Percentiles rank a stretch among this genome's conserved stretches.
Evolutionary conservation across 2,888 invertebrate species (phyloP).

Genomic region (Chydorus sphaericus): DNA sequence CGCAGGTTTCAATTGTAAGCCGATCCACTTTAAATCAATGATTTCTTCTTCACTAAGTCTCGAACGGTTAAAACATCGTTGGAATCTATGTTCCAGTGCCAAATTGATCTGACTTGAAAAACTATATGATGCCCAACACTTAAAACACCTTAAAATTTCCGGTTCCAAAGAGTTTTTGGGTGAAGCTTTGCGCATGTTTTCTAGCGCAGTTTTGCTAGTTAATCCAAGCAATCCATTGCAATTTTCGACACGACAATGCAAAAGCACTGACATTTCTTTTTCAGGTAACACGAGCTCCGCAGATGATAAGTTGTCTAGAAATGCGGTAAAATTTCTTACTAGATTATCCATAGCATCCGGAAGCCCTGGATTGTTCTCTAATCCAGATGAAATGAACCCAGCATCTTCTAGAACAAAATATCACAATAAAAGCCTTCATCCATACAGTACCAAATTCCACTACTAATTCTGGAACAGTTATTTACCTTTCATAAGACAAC

Average conservation of each 20-base stretch:
- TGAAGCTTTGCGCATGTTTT: neutral
- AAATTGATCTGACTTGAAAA: neutral
- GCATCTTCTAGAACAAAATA: neutral
- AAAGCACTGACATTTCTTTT: neutral
- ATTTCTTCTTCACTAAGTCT: neutral
- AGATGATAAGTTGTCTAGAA: neutral
- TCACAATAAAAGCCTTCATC: too few species aligned
- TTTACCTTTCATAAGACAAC: too few species aligned
- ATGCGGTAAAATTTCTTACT: neutral
- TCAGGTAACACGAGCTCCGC: neutral
- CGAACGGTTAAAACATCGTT: neutral
- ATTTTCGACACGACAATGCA: neutral
- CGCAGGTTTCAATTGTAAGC: neutral
- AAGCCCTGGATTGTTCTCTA: too few species aligned
- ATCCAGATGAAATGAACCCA: neutral
- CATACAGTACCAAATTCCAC: too few species aligned
- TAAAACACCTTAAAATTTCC: neutral
- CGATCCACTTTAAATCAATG: neutral
- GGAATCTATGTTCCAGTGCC: neutral
- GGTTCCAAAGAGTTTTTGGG: neutral
- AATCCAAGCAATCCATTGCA: neutral
- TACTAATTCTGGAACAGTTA: too few species aligned
- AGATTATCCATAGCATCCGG: too few species aligned
- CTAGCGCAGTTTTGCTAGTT: neutral
- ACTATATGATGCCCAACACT: neutral